Conservation (phyloP, 2,113 vertebrate genomes). For the Poeciliopsis prolifica region DNA sequence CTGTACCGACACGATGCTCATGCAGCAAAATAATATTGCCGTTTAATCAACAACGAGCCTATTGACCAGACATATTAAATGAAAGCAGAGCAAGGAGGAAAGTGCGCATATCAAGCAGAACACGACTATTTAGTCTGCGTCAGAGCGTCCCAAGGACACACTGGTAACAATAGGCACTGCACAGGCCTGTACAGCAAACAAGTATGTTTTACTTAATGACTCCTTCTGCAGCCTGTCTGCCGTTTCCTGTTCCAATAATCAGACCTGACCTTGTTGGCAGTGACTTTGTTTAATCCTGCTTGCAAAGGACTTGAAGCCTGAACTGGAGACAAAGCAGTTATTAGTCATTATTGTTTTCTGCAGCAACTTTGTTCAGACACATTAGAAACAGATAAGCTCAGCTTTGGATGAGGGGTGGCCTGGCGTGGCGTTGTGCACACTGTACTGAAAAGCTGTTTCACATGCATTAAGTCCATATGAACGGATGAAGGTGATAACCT, state of each 20-base stretch:
- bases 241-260: neutral
- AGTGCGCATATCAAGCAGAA: conserved; percentile 47
- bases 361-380: neutral
- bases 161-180: conserved; percentile 48
- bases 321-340: neutral
- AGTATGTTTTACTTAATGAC: neutral
- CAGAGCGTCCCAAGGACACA: conserved; percentile 54
- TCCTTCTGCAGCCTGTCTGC: neutral
- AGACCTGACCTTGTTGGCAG: neutral
- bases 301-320: neutral
- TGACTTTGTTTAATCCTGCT: neutral
- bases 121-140: conserved; percentile 66
- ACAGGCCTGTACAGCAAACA: neutral
- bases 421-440: no score
- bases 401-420: neutral
- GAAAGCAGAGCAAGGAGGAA: conserved; percentile 22
- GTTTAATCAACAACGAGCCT: conserved; percentile 25
- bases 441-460: no score
- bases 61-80: conserved; percentile 56
- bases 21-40: neutral
- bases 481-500: no score
- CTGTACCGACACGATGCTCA: neutral
- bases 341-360: neutral
- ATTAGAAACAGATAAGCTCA: conserved; percentile 6
- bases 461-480: no score